phyloP scores from a whole-genome alignment of 2,113 vertebrate species.

The Malurus elegans region DNA sequence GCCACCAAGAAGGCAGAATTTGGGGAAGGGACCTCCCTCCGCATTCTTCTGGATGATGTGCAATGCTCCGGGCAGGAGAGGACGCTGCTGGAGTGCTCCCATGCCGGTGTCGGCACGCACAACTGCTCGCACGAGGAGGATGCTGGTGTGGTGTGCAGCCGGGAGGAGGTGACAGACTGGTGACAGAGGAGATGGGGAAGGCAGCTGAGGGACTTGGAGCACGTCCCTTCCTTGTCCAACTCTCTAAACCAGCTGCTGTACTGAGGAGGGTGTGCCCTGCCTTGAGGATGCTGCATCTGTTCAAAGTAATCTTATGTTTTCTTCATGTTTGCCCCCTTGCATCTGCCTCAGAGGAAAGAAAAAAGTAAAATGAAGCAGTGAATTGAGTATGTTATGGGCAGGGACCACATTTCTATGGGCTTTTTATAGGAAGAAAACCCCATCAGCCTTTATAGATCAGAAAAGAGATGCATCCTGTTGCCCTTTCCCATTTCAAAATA shows the following conservation, averaged over 20 bases:
- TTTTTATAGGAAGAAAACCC: not conserved
- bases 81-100: conserved; percentile 83
- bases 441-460: not conserved
- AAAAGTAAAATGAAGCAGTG: not conserved
- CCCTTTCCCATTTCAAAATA: not conserved
- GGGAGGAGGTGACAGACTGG: conserved; percentile 7
- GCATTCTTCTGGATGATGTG: conserved; percentile 88
- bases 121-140: conserved; percentile 92
- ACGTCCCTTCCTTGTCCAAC: fast-evolving
- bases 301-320: not conserved
- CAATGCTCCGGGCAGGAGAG: conserved; percentile 81
- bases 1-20: conserved; percentile 86
- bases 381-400: not conserved
- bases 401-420: not conserved
- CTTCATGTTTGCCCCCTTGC: not conserved
- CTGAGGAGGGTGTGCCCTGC: not conserved
- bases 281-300: not conserved
- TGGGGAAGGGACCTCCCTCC: conserved; percentile 79
- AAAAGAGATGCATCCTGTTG: not conserved
- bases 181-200: not conserved
- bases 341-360: not conserved
- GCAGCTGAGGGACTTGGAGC: not conserved
- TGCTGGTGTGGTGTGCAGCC: conserved; percentile 85
- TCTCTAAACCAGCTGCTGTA: not conserved
- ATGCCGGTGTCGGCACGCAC: conserved; percentile 77